Percentiles rank a stretch among this genome's conserved stretches.
These are phyloP conservation scores for Larimichthys polyactis DNA, from an alignment of 2,113 vertebrate genomes.

Conservation along the genomic window DNA sequence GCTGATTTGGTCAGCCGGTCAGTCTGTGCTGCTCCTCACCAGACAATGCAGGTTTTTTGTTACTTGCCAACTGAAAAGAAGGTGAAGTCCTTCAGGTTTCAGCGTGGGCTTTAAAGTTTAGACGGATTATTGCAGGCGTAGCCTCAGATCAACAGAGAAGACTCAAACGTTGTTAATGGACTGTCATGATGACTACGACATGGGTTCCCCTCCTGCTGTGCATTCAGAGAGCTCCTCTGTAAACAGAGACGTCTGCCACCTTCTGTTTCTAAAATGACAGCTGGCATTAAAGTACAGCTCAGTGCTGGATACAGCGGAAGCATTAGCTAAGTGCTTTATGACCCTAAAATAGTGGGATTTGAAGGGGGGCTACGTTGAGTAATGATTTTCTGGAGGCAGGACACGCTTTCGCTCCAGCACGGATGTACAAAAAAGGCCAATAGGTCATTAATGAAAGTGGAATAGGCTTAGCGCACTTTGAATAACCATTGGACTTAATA, in stretches of 20 bases:
- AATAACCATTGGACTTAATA: constrained; percentile 62
- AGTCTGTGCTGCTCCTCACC: not conserved
- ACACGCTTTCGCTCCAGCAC: not conserved
- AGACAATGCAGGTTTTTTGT: too few relatives aligned
- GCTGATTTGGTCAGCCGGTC: not conserved
- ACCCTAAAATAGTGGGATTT: constrained; percentile 41
- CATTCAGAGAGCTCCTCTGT: not conserved
- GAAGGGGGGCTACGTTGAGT: not conserved
- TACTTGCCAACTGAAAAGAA: not conserved
- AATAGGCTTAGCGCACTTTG: constrained; percentile 61
- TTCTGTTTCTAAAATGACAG: constrained; percentile 45
- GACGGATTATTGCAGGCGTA: too few relatives aligned
- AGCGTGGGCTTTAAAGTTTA: not conserved
- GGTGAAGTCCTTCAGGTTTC: not conserved
- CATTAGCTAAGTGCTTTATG: constrained; percentile 41
- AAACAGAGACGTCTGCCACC: constrained; percentile 24
- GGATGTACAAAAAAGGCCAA: constrained; percentile 33
- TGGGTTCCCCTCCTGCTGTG: not conserved
- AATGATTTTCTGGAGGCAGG: constrained; percentile 31
- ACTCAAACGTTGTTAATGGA: not conserved
- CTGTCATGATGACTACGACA: not conserved
- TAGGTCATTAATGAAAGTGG: constrained; percentile 69
- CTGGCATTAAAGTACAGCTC: constrained; percentile 31
- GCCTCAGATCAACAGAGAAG: not conserved
- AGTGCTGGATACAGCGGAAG: not conserved